A percentile compares a stretch with the other conserved stretches of the same genome.
These are phyloP conservation scores for Ophiothrix spiculata DNA, from an alignment of 35 echinoderm and acorn worm species.

Conservation along the genomic window DNA sequence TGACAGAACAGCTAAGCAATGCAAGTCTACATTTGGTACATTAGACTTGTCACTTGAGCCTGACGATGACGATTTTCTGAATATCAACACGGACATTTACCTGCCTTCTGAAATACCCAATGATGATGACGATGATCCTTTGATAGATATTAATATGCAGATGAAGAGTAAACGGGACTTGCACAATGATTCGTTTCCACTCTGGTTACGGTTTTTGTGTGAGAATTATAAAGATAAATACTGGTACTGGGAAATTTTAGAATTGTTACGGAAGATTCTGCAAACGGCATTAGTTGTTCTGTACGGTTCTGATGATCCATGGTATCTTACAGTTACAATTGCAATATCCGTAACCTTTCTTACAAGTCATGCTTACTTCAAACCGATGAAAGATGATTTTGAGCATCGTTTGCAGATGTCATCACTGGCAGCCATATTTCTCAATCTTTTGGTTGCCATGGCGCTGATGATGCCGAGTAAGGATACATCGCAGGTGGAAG, in stretches of 20 bases:
- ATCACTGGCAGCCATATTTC: neutral
- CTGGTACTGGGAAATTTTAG: constrained; percentile 21
- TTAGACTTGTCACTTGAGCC: neutral
- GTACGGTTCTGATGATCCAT: neutral
- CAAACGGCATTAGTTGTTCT: neutral
- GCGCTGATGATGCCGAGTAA: neutral
- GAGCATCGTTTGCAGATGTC: constrained; percentile 20
- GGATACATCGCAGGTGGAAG: neutral
- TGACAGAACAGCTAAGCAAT: neutral
- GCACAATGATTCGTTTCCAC: neutral
- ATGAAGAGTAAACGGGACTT: neutral
- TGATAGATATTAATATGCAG: neutral
- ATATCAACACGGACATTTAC: neutral
- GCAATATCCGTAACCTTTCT: neutral
- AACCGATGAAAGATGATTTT: constrained; percentile 5
- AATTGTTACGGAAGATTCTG: neutral
- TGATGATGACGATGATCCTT: neutral
- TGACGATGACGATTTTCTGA: neutral
- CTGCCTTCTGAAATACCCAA: neutral
- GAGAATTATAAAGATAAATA: neutral
- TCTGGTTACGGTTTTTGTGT: neutral
- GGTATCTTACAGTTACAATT: neutral
- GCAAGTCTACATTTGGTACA: too few relatives aligned
- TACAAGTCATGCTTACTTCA: neutral
- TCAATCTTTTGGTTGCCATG: constrained; percentile 10